Base-by-base conservation (phyloP, 2,888 invertebrate genomes). In the Diloba caeruleocephala region DNA sequence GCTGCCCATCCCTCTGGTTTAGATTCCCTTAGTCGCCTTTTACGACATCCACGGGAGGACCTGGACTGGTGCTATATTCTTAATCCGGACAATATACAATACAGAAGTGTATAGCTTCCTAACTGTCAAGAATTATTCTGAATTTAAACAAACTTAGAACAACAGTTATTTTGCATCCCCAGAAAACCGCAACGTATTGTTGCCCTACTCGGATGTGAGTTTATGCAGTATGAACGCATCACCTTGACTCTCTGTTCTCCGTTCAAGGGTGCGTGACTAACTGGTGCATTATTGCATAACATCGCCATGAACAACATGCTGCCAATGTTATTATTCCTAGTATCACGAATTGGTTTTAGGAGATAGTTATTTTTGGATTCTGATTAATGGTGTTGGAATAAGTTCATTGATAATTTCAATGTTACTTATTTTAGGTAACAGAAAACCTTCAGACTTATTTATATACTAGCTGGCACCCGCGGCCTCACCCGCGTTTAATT, bases 181-280 rank as follows among this genome's bases (percentile, higher is more conserved):
- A 12, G 9, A 21, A 39, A 54, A 39, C 25, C 19, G 0, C 2
- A 26, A 1, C 0, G 1, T 6, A 43, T 59, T 53, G 70, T 42
- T 21, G 26, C 42, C 10, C 33, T 52, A 62, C 37, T 45, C 31
- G 62, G 59, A 37, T 53, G 23, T 52, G 51, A 59, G 49, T 36
- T 41, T 28, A 31, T 65, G 44, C 58, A 45, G 29, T 26, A 38
- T 19, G 38, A 32, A 42, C 12, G 28, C 50, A 42, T 29, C 32
- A 49, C 76, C 77, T 75, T 76, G 77, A 74, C 75, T 63, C 21
- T 56, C 6, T 7, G 55, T 4, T 25, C 51, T 31, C 25, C 53
- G 48, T 52, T 56, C 66, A 71, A 59, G 65, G 70, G 44, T 37
- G 17, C 3, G 17, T 70, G 58, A 68, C 10, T 71, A 65, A 70